Evolutionary conservation across 2,888 invertebrate genomes (phyloP), one percentile per base, ranked within the genome.

Genomic region (Orchesella flavescens): DNA sequence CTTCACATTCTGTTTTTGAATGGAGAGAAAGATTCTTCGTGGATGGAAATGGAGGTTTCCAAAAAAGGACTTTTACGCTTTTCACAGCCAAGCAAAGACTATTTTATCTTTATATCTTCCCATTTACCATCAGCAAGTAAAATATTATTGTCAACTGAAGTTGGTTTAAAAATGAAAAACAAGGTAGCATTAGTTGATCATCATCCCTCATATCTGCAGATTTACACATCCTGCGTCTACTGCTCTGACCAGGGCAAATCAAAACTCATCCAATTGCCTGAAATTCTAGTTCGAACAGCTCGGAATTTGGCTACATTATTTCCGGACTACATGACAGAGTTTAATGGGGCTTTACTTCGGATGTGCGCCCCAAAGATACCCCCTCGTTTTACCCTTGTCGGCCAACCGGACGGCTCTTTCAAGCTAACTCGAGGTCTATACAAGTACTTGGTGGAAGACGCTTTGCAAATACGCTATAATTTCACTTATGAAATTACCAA

Each of bases 391-490:
- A 44, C 44, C 17, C n/a, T 77, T 3, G 15, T 9, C 1, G 24
- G 23, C 13, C 13, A 44, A 24, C 24, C 57, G 1, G 77, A 77
- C 19, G 77, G 77, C 7, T 69, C 77, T 3, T 59, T 15, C 59
- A 57, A 59, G 21, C 15, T 77, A 0, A 15, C 21, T 7, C 43
- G 77, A 9, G 77, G 77, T 1, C 23, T 77, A 17, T 77, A 69
- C 59, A 77, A 77, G 21, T 59, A 53, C 15, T 19, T 76, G 10
- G n/a, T 77, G 9, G 68, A 69, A 13, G 77, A 77, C 12, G 77
- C 68, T n/a, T 34, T 77, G 23, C 57, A 69, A 23, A 12, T n/a
- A 15, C 57, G 69, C 5, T 77, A 46, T 23, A 77, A 77, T 15
- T 24, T 77, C 4, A 44, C 59, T 1, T 77, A 59, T 10, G 5